Base-by-base conservation (phyloP, 2,797 vertebrate genomes). In the Gastrophryne carolinensis region DNA sequence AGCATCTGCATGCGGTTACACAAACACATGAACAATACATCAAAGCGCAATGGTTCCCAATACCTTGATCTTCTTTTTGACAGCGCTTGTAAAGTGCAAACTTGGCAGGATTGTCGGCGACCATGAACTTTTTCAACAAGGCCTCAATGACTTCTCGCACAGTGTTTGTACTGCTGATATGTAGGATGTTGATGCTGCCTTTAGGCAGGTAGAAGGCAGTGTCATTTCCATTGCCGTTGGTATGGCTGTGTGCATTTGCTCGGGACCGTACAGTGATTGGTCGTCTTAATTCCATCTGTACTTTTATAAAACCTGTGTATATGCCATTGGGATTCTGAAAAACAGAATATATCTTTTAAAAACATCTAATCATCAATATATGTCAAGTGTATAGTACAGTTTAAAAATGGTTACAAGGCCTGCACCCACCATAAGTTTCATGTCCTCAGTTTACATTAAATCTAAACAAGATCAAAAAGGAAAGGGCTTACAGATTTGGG, bases 301-400 rank as follows among this genome's bases (percentile, higher is more conserved):
- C 97, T 81, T 98, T 95, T 85, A 99, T 95, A 90, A 99, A 99
- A 80, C 97, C 97, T 13, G 97, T 99, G 84, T 97, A 99, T 61
- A 92, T 84, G 61, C 94, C 92, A 7, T 87, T 89, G 0, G 87
- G 52, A 0, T 89, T 93, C 97, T 99, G 84, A 19, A 80, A 15
- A 56, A 23, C 23, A 34, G 5, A n/a, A 37, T 10, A 17, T 1
- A 47, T n/a, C n/a, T n/a, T n/a, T n/a, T n/a, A n/a, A n/a, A n/a
- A n/a, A n/a, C n/a, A n/a, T n/a, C n/a, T n/a, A n/a, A n/a, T n/a
- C n/a, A n/a, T n/a, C n/a, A n/a, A n/a, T n/a, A n/a, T n/a, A n/a
- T n/a, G n/a, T n/a, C n/a, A n/a, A n/a, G n/a, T n/a, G n/a, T n/a
- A n/a, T n/a, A n/a, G n/a, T n/a, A n/a, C n/a, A n/a, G n/a, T n/a